Percentiles rank a stretch among this genome's conserved stretches.
Evolutionary conservation across 2,888 invertebrate genomes (phyloP).

Genomic region (Hermodice carunculata): DNA sequence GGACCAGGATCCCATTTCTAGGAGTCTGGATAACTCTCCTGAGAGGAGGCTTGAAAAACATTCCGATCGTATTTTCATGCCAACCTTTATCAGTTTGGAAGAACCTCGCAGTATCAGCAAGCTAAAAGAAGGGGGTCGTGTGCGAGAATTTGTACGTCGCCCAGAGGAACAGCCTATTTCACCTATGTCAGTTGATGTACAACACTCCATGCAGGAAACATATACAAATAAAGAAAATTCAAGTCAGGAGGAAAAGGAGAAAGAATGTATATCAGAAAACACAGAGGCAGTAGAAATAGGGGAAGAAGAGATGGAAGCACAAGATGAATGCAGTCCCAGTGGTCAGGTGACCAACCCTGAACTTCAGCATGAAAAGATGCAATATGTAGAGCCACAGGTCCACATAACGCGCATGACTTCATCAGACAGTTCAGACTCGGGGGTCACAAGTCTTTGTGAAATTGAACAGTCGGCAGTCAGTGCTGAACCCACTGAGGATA

Average conservation of each 20-base stretch:
- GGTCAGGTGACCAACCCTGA: too few species aligned
- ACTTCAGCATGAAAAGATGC: too few species aligned
- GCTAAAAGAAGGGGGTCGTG: constrained; percentile 14
- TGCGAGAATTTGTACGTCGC: neutral
- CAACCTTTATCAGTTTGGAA: constrained; percentile 59
- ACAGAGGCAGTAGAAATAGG: too few species aligned
- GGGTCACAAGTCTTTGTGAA: neutral
- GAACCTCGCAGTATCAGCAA: constrained; percentile 38
- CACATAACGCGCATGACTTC: neutral
- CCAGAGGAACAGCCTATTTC: too few species aligned
- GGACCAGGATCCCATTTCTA: constrained; percentile 12
- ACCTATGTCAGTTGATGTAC: too few species aligned
- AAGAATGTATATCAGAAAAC: too few species aligned
- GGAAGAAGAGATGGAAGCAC: too few species aligned
- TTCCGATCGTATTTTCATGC: constrained; percentile 40
- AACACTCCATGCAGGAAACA: too few species aligned
- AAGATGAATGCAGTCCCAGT: too few species aligned
- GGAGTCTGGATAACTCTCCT: constrained; percentile 33
- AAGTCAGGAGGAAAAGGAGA: too few species aligned
- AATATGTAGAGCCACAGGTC: neutral
- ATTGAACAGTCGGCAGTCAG: too few species aligned
- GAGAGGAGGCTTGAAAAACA: constrained; percentile 22
- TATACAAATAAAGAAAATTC: too few species aligned
- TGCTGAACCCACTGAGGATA: neutral
- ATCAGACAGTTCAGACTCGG: neutral